phyloP scores from a whole-genome alignment of 2,113 vertebrate genomes.

The Buteo buteo region DNA sequence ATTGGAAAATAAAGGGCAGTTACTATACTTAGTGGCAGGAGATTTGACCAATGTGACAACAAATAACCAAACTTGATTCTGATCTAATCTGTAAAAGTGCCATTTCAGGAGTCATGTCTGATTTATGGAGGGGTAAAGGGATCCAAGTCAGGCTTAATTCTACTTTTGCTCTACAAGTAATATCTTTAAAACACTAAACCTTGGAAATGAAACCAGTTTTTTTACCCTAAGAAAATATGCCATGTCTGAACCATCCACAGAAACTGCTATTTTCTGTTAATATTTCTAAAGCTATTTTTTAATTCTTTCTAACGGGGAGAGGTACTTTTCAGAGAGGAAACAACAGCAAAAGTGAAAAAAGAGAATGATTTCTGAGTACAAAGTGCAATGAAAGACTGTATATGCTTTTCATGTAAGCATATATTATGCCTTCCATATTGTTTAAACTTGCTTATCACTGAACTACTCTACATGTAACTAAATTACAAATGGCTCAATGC shows the following conservation, averaged over 20 bases:
- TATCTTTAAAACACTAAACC: background rate
- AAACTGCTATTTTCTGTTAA: constrained; percentile 33
- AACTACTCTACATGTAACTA: constrained; percentile 49
- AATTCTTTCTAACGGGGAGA: constrained; percentile 44
- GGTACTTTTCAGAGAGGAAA: constrained; percentile 50
- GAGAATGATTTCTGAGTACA: constrained; percentile 32
- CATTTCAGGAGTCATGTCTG: background rate
- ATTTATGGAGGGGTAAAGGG: background rate
- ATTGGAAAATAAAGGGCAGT: constrained; percentile 14
- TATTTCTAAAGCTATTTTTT: constrained; percentile 8
- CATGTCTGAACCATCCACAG: background rate
- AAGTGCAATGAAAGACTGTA: constrained; percentile 52
- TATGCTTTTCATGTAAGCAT: constrained; percentile 45
- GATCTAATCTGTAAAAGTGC: background rate
- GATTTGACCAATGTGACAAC: background rate
- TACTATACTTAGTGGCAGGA: background rate
- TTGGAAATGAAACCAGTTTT: background rate
- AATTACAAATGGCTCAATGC: constrained; percentile 67
- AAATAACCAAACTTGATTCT: background rate
- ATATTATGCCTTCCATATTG: constrained; percentile 47
- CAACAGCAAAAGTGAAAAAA: constrained; percentile 9
- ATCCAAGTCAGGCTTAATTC: background rate
- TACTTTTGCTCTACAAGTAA: background rate
- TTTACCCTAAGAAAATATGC: constrained; percentile 2
- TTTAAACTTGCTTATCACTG: constrained; percentile 59